These are phyloP conservation scores for Phrynocephalus vlangalii DNA, from an alignment of 2,797 vertebrate genomes.

Conservation along the genomic window DNA sequence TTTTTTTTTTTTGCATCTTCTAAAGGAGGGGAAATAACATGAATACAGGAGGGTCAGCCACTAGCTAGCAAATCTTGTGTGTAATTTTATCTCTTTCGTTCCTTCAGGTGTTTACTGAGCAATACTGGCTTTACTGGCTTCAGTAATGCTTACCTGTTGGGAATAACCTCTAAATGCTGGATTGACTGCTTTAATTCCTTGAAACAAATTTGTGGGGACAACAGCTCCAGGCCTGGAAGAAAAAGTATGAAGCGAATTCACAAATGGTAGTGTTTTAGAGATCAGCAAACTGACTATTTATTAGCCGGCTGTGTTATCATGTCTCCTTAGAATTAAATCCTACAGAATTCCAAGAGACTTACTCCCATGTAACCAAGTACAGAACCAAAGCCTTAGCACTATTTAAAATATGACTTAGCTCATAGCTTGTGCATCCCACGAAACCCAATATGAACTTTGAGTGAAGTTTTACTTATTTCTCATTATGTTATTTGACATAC, in stretches of 20 bases:
- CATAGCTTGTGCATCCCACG: neutral
- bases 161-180: conserved; percentile 97
- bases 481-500: neutral
- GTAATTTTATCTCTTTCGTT: conserved; percentile 22
- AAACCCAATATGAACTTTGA: neutral
- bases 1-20: neutral
- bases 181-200: conserved; percentile 98
- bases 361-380: neutral
- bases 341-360: neutral
- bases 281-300: neutral
- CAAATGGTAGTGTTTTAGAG: neutral
- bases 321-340: neutral
- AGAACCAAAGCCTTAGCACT: neutral
- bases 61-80: neutral
- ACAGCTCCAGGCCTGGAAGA: conserved; percentile 91
- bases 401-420: neutral
- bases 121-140: neutral
- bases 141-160: conserved; percentile 87
- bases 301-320: neutral
- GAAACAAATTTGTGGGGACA: conserved; percentile 96
- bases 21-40: neutral
- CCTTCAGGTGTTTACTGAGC: neutral
- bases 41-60: neutral
- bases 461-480: neutral
- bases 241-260: conserved; percentile 42